Percentiles rank a stretch among this genome's conserved stretches.
Conservation (phyloP, 2,888 invertebrate genomes). For the Morinoia aosen region DNA sequence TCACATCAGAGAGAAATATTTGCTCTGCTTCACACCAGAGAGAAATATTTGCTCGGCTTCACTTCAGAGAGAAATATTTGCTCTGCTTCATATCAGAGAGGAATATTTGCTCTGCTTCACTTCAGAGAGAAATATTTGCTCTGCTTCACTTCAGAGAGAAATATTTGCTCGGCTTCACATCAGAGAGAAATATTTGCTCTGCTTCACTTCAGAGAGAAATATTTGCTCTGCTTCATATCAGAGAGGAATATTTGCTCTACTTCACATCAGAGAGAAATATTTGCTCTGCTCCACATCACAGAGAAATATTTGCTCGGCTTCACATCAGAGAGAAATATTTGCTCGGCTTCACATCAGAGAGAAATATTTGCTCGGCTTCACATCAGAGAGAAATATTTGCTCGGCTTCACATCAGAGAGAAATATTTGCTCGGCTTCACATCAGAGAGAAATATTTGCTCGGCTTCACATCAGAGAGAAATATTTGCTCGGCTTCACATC, state of each 20-base stretch:
- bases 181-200: background rate
- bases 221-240: background rate
- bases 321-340: background rate
- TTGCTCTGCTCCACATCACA: background rate
- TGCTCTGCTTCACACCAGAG: background rate
- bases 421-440: background rate
- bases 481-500: background rate
- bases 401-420: background rate
- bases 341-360: background rate
- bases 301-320: background rate
- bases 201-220: background rate
- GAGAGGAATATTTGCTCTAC: background rate
- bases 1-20: background rate
- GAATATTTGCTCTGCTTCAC: background rate
- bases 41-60: background rate
- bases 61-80: background rate
- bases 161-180: background rate
- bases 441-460: background rate
- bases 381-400: background rate
- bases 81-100: background rate
- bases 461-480: background rate
- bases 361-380: background rate
- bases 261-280: background rate
- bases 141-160: background rate
- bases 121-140: background rate